phyloP scores from a whole-genome alignment of 2,888 invertebrate genomes.

The Dryobota labecula region DNA sequence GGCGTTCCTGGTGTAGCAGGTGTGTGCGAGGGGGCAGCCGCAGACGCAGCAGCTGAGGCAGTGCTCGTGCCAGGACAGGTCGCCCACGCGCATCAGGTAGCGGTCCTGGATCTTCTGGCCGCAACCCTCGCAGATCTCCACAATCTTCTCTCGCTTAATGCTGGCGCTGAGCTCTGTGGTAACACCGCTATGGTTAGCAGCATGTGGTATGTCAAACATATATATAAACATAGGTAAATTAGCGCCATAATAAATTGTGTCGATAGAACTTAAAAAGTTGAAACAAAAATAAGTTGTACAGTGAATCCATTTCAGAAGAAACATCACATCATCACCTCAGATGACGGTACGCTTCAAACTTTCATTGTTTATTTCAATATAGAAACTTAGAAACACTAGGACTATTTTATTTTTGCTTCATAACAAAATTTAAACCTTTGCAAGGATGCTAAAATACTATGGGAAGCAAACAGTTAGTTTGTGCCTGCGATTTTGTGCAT shows the following conservation, averaged over 20 bases:
- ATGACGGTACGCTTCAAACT: background rate
- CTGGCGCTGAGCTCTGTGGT: constrained; percentile 87
- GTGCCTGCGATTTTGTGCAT: background rate
- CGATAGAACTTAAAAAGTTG: background rate
- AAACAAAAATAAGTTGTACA: constrained; percentile 1
- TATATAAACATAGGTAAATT: background rate
- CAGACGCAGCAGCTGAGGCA: constrained; percentile 99
- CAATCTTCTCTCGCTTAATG: constrained; percentile 94
- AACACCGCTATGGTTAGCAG: constrained; percentile 78
- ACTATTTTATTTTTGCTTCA: background rate
- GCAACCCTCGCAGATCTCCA: constrained; percentile 98
- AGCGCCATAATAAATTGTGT: background rate
- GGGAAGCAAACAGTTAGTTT: background rate
- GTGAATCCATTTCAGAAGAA: background rate
- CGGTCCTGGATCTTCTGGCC: constrained; percentile 98
- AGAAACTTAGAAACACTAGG: background rate
- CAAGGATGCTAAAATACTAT: background rate
- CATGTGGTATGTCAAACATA: constrained; percentile 69
- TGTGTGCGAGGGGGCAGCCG: constrained; percentile 96
- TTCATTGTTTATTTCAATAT: background rate
- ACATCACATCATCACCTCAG: background rate
- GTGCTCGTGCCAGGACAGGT: constrained; percentile 98
- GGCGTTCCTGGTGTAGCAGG: constrained; percentile 98
- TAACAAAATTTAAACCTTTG: background rate
- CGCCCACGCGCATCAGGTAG: constrained; percentile 98